A percentile compares a stretch with the other conserved stretches of the same genome.
Evolutionary conservation across 2,888 invertebrate species (phyloP).

Genomic region (Orchesella flavescens): DNA sequence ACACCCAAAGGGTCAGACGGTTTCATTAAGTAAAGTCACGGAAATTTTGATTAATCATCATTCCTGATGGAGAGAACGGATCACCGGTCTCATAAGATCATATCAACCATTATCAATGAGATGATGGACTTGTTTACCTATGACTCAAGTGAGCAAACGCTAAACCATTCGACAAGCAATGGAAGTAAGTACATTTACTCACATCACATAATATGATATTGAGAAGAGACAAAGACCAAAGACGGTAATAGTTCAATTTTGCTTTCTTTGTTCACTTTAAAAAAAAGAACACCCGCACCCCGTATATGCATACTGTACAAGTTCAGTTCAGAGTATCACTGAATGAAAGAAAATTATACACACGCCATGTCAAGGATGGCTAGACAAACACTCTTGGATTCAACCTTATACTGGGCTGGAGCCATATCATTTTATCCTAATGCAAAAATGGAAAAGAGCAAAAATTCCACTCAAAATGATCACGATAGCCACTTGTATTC

Average conservation of each 20-base stretch:
- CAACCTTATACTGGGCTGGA: neutral
- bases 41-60: slow-evolving; percentile 68
- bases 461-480: neutral
- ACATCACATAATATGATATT: neutral
- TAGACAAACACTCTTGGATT: slow-evolving; percentile 14
- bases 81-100: slow-evolving; percentile 2
- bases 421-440: neutral
- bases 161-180: no score
- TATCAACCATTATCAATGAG: slow-evolving; percentile 7
- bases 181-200: neutral
- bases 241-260: slow-evolving; percentile 17
- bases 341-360: slow-evolving; percentile 52
- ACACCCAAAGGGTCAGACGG: slow-evolving; percentile 52
- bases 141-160: slow-evolving; percentile 45
- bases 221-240: neutral
- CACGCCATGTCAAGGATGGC: slow-evolving; percentile 48
- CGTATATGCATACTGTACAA: slow-evolving; percentile 6
- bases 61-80: neutral
- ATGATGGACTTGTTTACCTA: slow-evolving; percentile 48
- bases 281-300: neutral
- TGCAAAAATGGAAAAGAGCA: slow-evolving; percentile 9
- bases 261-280: slow-evolving; percentile 1
- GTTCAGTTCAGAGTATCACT: slow-evolving; percentile 11
- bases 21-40: slow-evolving; percentile 55
- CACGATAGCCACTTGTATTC: neutral